Base-by-base conservation (phyloP, 1,140 invertebrate genomes). In the Proctacanthus coquilletti region DNA sequence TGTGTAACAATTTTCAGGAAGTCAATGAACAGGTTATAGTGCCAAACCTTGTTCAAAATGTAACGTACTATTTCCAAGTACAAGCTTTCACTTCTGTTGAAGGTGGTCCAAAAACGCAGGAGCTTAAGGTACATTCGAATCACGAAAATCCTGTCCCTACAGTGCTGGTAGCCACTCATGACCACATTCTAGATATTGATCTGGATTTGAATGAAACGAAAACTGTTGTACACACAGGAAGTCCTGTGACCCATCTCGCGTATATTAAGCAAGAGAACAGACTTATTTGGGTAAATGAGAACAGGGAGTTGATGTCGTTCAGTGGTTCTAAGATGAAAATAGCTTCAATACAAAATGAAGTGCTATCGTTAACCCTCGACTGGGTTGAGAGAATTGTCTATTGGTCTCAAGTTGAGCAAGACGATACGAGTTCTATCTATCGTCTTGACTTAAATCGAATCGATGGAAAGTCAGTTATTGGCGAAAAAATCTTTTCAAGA, bases 381-480 rank as follows among this genome's bases (percentile, higher is more conserved):
- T 94, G 88, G 88, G 70, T 93, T 8, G 73, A 77, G 27, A 67
- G 83, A 33, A 74, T 75, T 31, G 57, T 93, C 1, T 93, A 88
- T 50, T 84, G 82, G 77, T 66, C 76, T 0, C 80, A 85, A 56
- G 32, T 38, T 2, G 35, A 46, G 2, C 34, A 48, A 5, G 27
- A 36, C 17, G 11, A 15, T 8, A 19, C 3, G 9, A 19, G 34
- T 8, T 45, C 62, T 0, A 60, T 78, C 17, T 75, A 72, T 47
- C 58, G 65, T 21, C 52, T 76, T 14, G 68, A 76, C 45, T 49
- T 80, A 11, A 74, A 71, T 36, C 53, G 53, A 21, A 48, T 61
- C 18, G 60, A 62, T 27, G 53, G 50, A 9, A 46, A 47, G n/a
- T 46, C 54, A 5, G 32, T 50, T 14, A 43, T 45, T 8, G 50